Evolutionary conservation across 2,888 invertebrate genomes (phyloP).

Genomic region (Perizoma flavofasciatum): DNA sequence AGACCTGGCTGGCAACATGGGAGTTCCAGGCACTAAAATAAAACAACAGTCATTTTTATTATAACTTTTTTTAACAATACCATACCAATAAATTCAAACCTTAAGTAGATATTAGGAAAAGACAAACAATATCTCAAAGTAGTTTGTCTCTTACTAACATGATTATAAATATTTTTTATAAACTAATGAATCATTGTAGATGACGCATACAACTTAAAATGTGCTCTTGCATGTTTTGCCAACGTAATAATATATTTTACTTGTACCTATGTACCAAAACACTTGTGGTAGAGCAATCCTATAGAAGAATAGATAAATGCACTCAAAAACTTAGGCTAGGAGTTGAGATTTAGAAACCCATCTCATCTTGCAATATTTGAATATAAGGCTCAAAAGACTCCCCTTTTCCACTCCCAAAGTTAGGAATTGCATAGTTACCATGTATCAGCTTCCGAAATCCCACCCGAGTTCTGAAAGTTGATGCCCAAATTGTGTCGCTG

Average conservation of each 20-base stretch:
- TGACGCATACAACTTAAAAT: neutral
- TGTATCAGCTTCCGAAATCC: neutral
- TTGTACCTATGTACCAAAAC: neutral
- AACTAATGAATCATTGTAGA: slow-evolving; percentile 2
- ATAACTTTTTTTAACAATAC: slow-evolving; percentile 66
- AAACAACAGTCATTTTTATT: slow-evolving; percentile 26
- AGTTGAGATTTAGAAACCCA: too few relatives aligned
- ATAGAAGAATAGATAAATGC: slow-evolving; percentile 5
- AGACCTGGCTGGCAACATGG: too few relatives aligned
- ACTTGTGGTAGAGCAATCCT: neutral
- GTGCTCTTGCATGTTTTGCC: neutral
- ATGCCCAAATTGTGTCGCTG: neutral
- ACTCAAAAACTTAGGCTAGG: neutral
- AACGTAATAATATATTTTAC: too few relatives aligned
- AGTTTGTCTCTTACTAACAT: slow-evolving; percentile 45
- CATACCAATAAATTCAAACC: slow-evolving; percentile 62
- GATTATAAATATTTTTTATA: slow-evolving; percentile 21
- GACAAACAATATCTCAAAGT: slow-evolving; percentile 31
- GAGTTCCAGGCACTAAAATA: too few relatives aligned
- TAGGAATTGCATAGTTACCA: neutral
- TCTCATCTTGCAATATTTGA: neutral
- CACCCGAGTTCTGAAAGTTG: neutral
- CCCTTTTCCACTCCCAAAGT: neutral
- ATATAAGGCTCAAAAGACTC: neutral
- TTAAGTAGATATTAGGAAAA: slow-evolving; percentile 52